Base-by-base conservation (phyloP, 2,888 invertebrate genomes). In the Flexamia atlantica region DNA sequence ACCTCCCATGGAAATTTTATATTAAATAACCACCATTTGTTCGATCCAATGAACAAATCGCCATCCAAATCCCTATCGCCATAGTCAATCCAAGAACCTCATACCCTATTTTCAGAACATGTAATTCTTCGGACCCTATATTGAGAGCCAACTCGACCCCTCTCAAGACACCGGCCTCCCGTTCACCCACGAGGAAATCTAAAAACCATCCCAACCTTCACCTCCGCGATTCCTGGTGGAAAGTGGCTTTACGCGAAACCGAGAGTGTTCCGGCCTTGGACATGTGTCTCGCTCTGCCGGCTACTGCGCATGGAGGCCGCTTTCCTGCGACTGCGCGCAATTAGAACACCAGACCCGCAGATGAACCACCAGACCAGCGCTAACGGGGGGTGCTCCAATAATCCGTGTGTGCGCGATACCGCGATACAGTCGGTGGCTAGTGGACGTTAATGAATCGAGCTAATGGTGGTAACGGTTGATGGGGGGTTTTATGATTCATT, bases 291-390 rank as follows among this genome's bases (percentile, higher is more conserved):
- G 74, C 74, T 70, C 70, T 70, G 23, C 40, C 70, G 70, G 40
- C 40, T 70, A n/a, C 40, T 42, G n/a, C n/a, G 7, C 74, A 76
- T 76, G 74, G 74, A 76, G 74, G 74, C 28, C 74, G 28, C 74
- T 76, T 76, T 76, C 74, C 74, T 76, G 25, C 50, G n/a, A 7
- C 30, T 32, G 32, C 42, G 72, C 32, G 36, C 30, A 72, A 40
- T 72, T 72, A 72, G n/a, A 23, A 23, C 68, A 30, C 30, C 4
- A 72, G n/a, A 72, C 4, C 36, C 14, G 72, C 72, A 72, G 32
- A 36, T 36, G 36, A 70, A 30, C 70, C 20, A 70, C 70, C 70
- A 40, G 70, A 70, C 36, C 70, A 40, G 70, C 70, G 25, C 70
- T 70, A 70, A 70, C 40, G 32, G 60, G 23, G 5, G 30, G 32